Conservation (phyloP, 2,888 invertebrate genomes). For the Andrena flavipes region DNA sequence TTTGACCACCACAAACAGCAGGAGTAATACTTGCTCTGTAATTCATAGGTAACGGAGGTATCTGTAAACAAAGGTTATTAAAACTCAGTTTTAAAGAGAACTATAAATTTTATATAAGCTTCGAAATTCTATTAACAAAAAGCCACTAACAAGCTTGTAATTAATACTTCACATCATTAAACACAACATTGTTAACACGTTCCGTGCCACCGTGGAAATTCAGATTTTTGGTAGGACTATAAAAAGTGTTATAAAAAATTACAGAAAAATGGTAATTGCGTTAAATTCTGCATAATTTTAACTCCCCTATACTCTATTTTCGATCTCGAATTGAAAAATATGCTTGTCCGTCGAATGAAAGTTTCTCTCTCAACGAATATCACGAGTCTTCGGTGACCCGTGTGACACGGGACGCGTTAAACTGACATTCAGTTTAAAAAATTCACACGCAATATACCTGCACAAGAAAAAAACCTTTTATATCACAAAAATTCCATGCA, state of each 20-base stretch:
- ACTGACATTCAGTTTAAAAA: conserved; percentile 20
- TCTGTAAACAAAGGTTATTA: conserved; percentile 69
- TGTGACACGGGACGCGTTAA: not conserved
- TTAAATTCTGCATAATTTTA: no score
- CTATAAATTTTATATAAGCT: not conserved
- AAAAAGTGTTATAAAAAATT: no score
- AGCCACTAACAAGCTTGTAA: not conserved
- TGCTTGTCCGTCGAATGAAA: no score
- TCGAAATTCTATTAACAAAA: not conserved
- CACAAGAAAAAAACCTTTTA: conserved; percentile 80
- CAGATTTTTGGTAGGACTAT: no score
- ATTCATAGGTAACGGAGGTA: conserved; percentile 82
- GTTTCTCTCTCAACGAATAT: no score
- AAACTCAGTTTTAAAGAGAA: conserved; percentile 1
- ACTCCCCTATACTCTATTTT: no score
- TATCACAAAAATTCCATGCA: conserved; percentile 81
- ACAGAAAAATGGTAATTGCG: no score
- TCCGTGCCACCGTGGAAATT: no score
- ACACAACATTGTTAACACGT: not conserved
- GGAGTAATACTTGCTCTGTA: conserved; percentile 75
- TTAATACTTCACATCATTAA: conserved; percentile 5
- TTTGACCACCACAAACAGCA: conserved; percentile 56
- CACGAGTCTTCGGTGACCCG: no score
- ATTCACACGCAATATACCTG: conserved; percentile 74
- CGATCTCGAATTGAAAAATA: no score